Evolutionary conservation across 2,797 vertebrate species (phyloP), one percentile per base, ranked within the genome.

Genomic region (Sandelia bainsii): DNA sequence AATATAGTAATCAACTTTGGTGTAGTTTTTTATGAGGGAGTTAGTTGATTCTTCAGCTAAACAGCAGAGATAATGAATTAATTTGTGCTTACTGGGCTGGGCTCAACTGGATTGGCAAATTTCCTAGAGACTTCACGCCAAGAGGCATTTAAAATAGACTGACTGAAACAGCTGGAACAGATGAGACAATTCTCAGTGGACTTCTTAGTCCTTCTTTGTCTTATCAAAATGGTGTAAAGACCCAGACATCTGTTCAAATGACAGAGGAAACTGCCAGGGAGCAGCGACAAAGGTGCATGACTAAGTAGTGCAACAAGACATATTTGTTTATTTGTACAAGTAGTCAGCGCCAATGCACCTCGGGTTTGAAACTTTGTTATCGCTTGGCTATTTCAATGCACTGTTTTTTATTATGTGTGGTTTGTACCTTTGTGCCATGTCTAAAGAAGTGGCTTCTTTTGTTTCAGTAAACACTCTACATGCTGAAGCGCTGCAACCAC

Each of bases 381-480:
- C 77, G 23, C 65, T 75, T 39, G 22, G 68, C 72, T 86, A 72
- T 84, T 84, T 81, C 25, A 0, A 77, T 10, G 5, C 20, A 44
- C 75, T 79, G 76, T 88, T 88, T 91, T 79, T 87, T 82, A 82
- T 85, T 81, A 59, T 62, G 62, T 50, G 67, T 61, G 54, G 81
- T 77, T 89, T 85, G 84, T 87, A 82, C 84, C 80, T 78, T 76
- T 44, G 72, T 82, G 66, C 71, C 79, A 82, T 59, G 75, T 57
- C 85, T 62, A 76, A 84, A 81, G 86, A 89, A 91, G 80, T n/a
- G 0, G 59, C 76, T 46, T 79, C 80, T 88, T 82, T 72, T 52
- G 75, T 89, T 84, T 87, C 80, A 83, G 84, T 89, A 83, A 91
- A 90, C 83, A 79, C 27, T 40, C 37, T 19, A 45, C 25, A 73